phyloP scores from a whole-genome alignment of 1,140 invertebrate species.

The Hesperophylax magnus region DNA sequence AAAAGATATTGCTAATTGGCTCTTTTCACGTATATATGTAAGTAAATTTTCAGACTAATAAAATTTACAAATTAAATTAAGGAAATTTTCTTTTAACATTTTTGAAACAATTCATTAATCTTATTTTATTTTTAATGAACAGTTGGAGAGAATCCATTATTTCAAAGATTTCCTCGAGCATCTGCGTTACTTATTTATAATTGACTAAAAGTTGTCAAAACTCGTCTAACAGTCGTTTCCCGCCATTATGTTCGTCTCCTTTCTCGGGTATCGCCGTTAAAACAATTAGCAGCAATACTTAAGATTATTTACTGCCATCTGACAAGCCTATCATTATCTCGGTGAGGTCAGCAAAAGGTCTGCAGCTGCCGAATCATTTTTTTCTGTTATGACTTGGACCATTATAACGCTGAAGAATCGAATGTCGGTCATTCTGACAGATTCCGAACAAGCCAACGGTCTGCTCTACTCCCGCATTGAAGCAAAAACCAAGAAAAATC shows the following conservation, averaged over 20 bases:
- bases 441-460: slow-evolving; percentile 2
- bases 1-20: no score
- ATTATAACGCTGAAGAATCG: neutral
- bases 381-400: slow-evolving; percentile 3
- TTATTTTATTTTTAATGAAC: no score
- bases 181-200: neutral
- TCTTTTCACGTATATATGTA: no score
- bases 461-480: slow-evolving; percentile 16
- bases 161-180: no score
- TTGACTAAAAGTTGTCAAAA: neutral
- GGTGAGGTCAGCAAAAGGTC: neutral
- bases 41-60: no score
- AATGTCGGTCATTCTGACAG: slow-evolving; percentile 22
- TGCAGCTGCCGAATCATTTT: neutral
- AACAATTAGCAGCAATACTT: neutral
- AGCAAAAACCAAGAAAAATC: neutral
- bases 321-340: neutral
- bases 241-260: neutral
- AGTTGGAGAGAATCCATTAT: no score
- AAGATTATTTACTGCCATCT: neutral
- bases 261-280: neutral
- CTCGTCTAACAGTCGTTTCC: no score
- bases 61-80: no score
- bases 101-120: no score
- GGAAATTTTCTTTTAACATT: no score